Base-by-base conservation (phyloP, 2,113 vertebrate species). In the Scartelaos histophorus region DNA sequence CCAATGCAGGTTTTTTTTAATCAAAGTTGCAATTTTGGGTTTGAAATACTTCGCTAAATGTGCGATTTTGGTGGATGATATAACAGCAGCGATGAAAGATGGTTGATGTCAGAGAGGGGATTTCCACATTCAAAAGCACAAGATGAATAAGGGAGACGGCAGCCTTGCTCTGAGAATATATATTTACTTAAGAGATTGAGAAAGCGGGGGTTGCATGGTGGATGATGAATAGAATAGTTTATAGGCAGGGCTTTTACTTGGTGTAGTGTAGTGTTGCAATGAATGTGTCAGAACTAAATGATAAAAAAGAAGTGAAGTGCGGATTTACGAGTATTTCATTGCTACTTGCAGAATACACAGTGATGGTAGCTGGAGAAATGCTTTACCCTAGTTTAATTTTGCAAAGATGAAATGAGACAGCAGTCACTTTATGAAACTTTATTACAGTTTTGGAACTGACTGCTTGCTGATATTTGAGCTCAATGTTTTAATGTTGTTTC, bases 141-240 rank as follows among this genome's bases (percentile, higher is more conserved):
- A 57, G 38, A 79, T 70, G 47, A 58, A 21, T 61, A 49, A 45
- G 64, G 29, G 29, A 74, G 57, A 66, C 21, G 73, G 69, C 19
- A 60, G 53, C 35, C 66, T 29, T 24, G 13, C 7, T n/a, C 66
- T 46, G 38, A 67, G 47, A 16, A 34, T 11, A 43, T 17, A 56
- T 51, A 47, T 80, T 81, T 85, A 78, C 82, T 88, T 85, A 79
- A 68, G 76, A 35, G 66, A 80, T 35, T 64, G 82, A 85, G 70
- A 85, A 80, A 77, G 69, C 73, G 46, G 54, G 22, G 21, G 79
- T 68, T 80, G 19, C 74, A 78, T 69, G 80, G 29, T 35, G 21
- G n/a, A 22, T 2, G 54, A 0, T 56, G 21, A 56, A 56, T 56
- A 22, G 54, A 56, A 10, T 56, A 12, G 54, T 56, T 56, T 54